Conservation (phyloP, 2,888 invertebrate species). For the Xestoiulus laeticollis region DNA sequence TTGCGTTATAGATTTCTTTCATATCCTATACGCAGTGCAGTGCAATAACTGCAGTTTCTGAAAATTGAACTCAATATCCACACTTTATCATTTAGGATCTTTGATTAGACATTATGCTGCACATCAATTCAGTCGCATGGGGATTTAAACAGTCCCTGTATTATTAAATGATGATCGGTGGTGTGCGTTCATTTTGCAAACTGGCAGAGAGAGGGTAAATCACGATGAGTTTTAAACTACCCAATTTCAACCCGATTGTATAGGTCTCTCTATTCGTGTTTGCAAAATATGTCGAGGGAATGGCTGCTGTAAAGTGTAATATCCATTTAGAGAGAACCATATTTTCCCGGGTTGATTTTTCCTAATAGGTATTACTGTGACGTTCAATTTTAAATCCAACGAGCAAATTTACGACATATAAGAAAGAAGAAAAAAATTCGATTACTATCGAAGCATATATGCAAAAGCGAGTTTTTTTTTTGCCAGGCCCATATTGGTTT, state of each 20-base stretch:
- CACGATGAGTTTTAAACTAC: slow-evolving; percentile 29
- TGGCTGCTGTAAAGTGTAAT: not conserved
- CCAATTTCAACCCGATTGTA: not conserved
- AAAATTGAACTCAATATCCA: slow-evolving; percentile 25
- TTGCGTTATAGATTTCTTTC: not conserved
- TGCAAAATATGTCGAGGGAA: not conserved
- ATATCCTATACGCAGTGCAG: not conserved
- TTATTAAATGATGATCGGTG: slow-evolving; percentile 37
- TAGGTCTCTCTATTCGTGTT: not conserved
- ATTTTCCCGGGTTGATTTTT: not conserved
- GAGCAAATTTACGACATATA: slow-evolving; percentile 30
- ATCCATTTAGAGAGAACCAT: slow-evolving; percentile 5
- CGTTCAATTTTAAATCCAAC: slow-evolving; percentile 39
- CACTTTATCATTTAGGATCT: slow-evolving; percentile 32
- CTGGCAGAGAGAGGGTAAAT: not conserved
- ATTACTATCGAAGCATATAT: slow-evolving; percentile 50
- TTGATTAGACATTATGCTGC: slow-evolving; percentile 14
- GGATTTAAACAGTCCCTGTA: not conserved
- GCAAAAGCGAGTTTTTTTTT: slow-evolving; percentile 41
- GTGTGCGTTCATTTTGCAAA: not conserved
- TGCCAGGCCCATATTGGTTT: slow-evolving; percentile 32
- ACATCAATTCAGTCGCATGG: slow-evolving; percentile 1
- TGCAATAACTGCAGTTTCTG: not conserved
- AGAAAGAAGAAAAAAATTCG: slow-evolving; percentile 33
- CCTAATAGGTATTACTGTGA: slow-evolving; percentile 35